Evolutionary conservation across 2,888 invertebrate genomes (phyloP).

Genomic region (Helicoverpa assulta): DNA sequence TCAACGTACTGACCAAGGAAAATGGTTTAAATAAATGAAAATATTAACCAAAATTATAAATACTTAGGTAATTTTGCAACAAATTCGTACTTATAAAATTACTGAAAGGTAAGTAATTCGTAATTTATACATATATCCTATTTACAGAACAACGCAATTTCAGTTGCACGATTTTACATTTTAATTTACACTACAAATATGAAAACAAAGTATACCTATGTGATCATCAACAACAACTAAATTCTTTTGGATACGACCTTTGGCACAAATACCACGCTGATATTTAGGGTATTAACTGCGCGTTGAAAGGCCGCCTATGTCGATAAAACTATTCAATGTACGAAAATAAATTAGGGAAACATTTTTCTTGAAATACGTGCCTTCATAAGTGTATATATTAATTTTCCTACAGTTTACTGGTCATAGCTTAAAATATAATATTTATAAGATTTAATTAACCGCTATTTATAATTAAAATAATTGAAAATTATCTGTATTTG

Average conservation of each 20-base stretch:
- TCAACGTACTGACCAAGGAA: no score
- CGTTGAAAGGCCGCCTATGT: slow-evolving; percentile 31
- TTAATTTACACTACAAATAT: background rate
- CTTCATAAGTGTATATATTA: no score
- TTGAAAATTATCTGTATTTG: no score
- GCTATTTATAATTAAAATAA: no score
- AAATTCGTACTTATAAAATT: no score
- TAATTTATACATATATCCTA: background rate
- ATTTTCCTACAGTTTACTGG: no score
- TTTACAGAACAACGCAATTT: background rate
- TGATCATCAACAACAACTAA: slow-evolving; percentile 39
- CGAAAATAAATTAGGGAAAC: slow-evolving; percentile 20
- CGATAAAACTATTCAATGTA: slow-evolving; percentile 23
- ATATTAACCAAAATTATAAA: no score
- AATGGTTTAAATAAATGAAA: no score
- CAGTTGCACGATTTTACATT: background rate
- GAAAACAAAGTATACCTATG: slow-evolving; percentile 8
- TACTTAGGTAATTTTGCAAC: no score
- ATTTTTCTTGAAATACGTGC: slow-evolving; percentile 5
- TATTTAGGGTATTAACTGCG: slow-evolving; percentile 57
- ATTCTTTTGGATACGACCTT: slow-evolving; percentile 57
- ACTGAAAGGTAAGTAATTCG: no score
- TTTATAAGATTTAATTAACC: no score
- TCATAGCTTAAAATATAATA: no score
- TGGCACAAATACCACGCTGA: slow-evolving; percentile 64